Percentiles rank a stretch among this genome's conserved stretches.
phyloP scores from a whole-genome alignment of 2,113 vertebrate species.

The Tetrax tetrax region DNA sequence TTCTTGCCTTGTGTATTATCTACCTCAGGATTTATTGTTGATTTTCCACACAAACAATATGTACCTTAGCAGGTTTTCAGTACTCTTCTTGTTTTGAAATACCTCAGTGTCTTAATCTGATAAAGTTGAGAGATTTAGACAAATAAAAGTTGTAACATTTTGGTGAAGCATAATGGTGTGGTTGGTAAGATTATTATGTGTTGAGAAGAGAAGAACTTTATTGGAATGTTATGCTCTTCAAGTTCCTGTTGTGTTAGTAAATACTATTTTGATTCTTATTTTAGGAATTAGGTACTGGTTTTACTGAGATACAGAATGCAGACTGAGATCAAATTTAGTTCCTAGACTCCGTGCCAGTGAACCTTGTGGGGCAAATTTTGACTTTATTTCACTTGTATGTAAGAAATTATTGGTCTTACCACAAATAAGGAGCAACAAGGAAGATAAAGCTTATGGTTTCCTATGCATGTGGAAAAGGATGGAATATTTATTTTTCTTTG shows the following conservation, averaged over 20 bases:
- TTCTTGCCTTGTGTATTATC: background rate
- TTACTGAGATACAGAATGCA: background rate
- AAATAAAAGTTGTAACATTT: background rate
- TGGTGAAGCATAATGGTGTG: background rate
- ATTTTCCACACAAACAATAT: background rate
- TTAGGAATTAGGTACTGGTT: background rate
- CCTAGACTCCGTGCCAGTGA: background rate
- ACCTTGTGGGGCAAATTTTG: background rate
- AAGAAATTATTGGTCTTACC: background rate
- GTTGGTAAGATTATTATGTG: background rate
- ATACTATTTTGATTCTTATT: background rate
- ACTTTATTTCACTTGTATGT: background rate
- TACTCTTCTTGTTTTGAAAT: background rate
- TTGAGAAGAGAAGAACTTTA: background rate
- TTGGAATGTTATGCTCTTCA: fast-evolving
- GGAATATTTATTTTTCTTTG: background rate
- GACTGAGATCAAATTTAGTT: background rate
- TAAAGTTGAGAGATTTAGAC: background rate
- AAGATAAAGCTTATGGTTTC: background rate
- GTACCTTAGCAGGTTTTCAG: background rate
- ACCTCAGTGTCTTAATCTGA: background rate
- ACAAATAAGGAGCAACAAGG: background rate
- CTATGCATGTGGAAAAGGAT: background rate
- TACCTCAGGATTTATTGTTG: background rate
- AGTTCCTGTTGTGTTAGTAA: background rate